These are phyloP conservation scores for Xanthorhoe designata DNA, from an alignment of 2,888 invertebrate genomes.

Conservation along the genomic window DNA sequence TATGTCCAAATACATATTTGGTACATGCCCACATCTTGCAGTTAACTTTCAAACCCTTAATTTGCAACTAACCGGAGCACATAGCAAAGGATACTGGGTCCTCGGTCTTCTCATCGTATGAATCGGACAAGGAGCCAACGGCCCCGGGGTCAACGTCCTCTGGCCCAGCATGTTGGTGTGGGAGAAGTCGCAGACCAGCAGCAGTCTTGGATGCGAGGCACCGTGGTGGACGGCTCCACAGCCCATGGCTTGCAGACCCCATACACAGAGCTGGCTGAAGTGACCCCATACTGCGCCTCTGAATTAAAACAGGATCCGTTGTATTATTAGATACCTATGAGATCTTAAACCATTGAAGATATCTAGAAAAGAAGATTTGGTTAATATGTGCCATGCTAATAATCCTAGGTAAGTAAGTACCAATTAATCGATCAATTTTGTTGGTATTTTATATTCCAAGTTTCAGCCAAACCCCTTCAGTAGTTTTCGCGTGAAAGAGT, in stretches of 20 bases:
- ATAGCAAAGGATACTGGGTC: constrained; percentile 64
- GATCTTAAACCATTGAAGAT: no score
- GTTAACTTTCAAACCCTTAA: no score
- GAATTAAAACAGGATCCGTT: neutral
- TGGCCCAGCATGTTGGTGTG: constrained; percentile 82
- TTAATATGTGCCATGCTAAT: no score
- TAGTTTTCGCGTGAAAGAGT: no score
- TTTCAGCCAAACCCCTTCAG: no score
- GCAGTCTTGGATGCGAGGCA: constrained; percentile 53
- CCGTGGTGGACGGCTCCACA: constrained; percentile 75
- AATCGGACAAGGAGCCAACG: constrained; percentile 60
- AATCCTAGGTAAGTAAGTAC: no score
- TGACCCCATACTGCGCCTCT: constrained; percentile 77
- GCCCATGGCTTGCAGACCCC: constrained; percentile 73
- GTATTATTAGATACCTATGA: no score
- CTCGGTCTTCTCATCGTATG: constrained; percentile 56
- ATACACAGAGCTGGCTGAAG: constrained; percentile 77
- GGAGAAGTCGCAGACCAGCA: constrained; percentile 79
- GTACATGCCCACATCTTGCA: no score
- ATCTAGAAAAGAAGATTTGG: no score
- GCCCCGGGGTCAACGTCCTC: constrained; percentile 64
- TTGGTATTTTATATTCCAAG: no score
- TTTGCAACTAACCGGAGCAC: constrained; percentile 66
- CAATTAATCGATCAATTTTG: no score
- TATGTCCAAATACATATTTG: no score